Evolutionary conservation across 2,888 invertebrate genomes (phyloP), one percentile per base, ranked within the genome.

Genomic region (Ochropacha duplaris): DNA sequence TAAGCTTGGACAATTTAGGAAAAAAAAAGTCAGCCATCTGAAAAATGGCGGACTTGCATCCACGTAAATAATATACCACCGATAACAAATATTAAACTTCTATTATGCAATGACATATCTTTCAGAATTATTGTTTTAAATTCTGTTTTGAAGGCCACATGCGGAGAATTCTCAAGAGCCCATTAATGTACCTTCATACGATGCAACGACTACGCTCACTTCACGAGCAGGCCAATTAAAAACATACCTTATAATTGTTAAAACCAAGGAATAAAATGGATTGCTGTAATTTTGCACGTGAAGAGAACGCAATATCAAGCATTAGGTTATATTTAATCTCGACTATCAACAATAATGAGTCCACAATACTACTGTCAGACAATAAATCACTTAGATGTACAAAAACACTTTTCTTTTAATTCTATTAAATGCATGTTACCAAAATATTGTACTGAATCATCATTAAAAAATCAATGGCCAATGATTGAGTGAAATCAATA

Each of bases 401-500:
- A 67, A 78, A 78, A 79, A 44, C 44, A 44, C 44, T 44, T 44
- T 69, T 75, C 66, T 65, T 75, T 79, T 86, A 86, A 70, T 19
- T 78, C 85, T 88, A 88, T 80, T 90, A 90, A 90, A 90, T 90
- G 90, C 89, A 88, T 77, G 76, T 83, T 74, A 83, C 80, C 78
- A 73, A 79, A 78, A 71, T 78, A 83, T 88, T 89, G 88, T 88
- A 90, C 88, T 89, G 87, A 78, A 74, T 69, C 69, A 63, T 57
- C 64, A n/a, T 72, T 79, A 78, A 71, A 74, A 66, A 74, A 65
- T 72, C 65, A 70, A 81, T 74, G 76, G 78, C 75, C 72, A 71
- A 77, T 76, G 65, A 74, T 68, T 59, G 56, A 52, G 31, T 52
- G 52, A 31, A 19, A 52, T 22, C n/a, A n/a, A 52, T 31, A 31